A percentile compares a stretch with the other conserved stretches of the same genome.
These are phyloP conservation scores for Plodia interpunctella DNA, from an alignment of 1,140 invertebrate species.

Conservation along the genomic window DNA sequence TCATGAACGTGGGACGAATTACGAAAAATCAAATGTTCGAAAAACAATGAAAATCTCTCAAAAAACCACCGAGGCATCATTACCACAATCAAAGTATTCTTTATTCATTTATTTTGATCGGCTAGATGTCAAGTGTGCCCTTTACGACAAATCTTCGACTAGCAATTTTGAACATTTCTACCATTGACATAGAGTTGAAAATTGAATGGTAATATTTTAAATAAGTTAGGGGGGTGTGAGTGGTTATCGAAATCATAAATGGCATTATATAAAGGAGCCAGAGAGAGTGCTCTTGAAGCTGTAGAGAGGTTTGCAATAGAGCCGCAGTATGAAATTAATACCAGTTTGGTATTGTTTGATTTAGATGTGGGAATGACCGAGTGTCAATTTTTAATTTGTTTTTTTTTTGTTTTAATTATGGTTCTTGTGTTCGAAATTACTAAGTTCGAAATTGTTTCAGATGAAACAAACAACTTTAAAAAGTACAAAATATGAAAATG, in stretches of 20 bases:
- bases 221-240: constrained; percentile 37
- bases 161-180: constrained; percentile 18
- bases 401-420: neutral
- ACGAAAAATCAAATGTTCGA: constrained; percentile 34
- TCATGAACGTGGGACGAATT: constrained; percentile 25
- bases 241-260: constrained; percentile 62
- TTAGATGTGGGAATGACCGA: constrained; percentile 22
- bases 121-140: constrained; percentile 55
- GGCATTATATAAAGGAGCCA: constrained; percentile 32
- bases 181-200: constrained; percentile 16
- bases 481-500: too few relatives aligned
- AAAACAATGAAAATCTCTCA: constrained; percentile 56
- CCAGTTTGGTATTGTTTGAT: constrained; percentile 21
- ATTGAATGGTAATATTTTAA: constrained; percentile 7
- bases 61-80: constrained; percentile 53
- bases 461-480: too few relatives aligned
- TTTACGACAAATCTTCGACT: constrained; percentile 17
- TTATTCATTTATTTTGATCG: constrained; percentile 53
- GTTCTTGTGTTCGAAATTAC: too few relatives aligned
- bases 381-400: neutral
- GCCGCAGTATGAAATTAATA: constrained; percentile 40
- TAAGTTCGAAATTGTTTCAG: too few relatives aligned
- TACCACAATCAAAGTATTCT: constrained; percentile 38
- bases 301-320: constrained; percentile 31
- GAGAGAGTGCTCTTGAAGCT: constrained; percentile 40